Percentiles rank a stretch among this genome's conserved stretches.
Conservation (phyloP, 2,797 vertebrate genomes). For the Catamblyrhynchus diadema region DNA sequence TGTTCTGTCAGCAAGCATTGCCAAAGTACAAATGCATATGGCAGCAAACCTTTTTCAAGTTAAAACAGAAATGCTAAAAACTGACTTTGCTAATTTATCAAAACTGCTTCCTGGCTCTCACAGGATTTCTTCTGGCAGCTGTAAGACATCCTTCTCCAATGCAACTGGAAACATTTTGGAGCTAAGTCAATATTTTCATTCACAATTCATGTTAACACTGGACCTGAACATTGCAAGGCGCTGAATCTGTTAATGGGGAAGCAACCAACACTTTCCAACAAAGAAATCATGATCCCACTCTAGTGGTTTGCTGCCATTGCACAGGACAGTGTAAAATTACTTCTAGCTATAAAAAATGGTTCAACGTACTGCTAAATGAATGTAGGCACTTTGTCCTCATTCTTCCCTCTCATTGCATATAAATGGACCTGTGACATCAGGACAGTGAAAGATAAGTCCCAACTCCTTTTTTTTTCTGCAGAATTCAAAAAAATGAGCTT, state of each 20-base stretch:
- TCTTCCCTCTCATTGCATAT: background rate
- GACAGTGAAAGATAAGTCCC: background rate
- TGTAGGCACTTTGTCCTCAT: background rate
- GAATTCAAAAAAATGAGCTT: background rate
- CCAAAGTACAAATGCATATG: constrained; percentile 63
- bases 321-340: background rate
- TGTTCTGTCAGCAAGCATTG: constrained; percentile 59
- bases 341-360: background rate
- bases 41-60: constrained; percentile 44
- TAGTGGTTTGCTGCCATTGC: background rate
- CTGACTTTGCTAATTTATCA: constrained; percentile 68
- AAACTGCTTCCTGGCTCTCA: constrained; percentile 50
- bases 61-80: constrained; percentile 54
- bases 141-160: background rate
- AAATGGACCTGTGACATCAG: background rate
- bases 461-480: background rate
- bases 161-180: constrained; percentile 36
- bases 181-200: constrained; percentile 52
- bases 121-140: background rate
- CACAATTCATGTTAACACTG: constrained; percentile 51
- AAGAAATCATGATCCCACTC: background rate
- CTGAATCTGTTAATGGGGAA: background rate
- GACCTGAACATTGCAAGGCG: background rate
- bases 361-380: background rate
- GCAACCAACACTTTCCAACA: background rate